Conservation (phyloP, 1,140 invertebrate genomes). For the Atta texana region DNA sequence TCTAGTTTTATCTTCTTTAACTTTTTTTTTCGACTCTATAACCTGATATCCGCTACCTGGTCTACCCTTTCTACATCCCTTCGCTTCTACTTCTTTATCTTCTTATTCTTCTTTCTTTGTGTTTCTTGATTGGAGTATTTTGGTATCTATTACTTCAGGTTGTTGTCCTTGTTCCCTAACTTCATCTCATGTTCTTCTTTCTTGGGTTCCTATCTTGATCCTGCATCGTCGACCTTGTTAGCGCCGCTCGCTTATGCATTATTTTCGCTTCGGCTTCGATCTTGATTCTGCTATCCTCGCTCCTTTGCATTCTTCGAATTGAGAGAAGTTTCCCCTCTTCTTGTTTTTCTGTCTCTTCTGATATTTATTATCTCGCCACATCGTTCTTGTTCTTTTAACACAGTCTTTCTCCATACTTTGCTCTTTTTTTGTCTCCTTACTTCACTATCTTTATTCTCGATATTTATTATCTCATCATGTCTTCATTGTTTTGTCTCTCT, state of each 20-base stretch:
- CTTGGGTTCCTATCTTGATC: conserved; percentile 48
- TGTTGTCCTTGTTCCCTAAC: conserved; percentile 51
- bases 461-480: conserved; percentile 40
- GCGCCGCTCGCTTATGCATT: conserved; percentile 48
- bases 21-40: conserved; percentile 33
- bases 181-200: conserved; percentile 43
- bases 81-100: conserved; percentile 18
- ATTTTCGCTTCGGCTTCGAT: conserved; percentile 58
- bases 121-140: conserved; percentile 26
- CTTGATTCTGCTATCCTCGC: conserved; percentile 59
- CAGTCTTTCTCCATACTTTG: conserved; percentile 1
- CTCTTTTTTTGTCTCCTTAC: conserved; percentile 2
- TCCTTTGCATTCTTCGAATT: conserved; percentile 41
- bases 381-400: conserved; percentile 44
- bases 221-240: conserved; percentile 59
- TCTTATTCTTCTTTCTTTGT: conserved; percentile 15
- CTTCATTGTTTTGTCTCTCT: background rate
- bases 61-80: conserved; percentile 18
- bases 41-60: conserved; percentile 45
- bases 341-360: conserved; percentile 32
- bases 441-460: conserved; percentile 29
- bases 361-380: conserved; percentile 49
- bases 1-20: background rate
- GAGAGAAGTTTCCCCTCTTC: background rate
- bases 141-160: conserved; percentile 45